phyloP scores from a whole-genome alignment of 2,113 vertebrate genomes.

The Beaufortia kweichowensis region DNA sequence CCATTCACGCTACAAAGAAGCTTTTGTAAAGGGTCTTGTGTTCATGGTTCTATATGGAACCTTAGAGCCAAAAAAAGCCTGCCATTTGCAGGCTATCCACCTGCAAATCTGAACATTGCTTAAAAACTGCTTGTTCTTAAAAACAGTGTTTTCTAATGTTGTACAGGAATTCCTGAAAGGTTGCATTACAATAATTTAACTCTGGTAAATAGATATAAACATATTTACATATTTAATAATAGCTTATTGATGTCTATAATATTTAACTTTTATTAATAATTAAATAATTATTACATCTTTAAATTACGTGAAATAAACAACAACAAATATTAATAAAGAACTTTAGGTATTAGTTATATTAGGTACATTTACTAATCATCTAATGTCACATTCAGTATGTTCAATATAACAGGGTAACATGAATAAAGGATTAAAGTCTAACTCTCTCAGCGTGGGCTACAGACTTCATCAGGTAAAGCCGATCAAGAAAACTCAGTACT shows the following conservation, averaged over 20 bases:
- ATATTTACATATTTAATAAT: too few species aligned
- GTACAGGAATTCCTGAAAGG: neutral
- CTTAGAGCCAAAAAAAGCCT: too few species aligned
- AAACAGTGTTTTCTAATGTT: neutral
- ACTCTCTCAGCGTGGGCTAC: slow-evolving; percentile 39
- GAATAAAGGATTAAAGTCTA: slow-evolving; percentile 47
- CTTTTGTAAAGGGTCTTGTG: too few species aligned
- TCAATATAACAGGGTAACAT: slow-evolving; percentile 39
- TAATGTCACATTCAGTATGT: slow-evolving; percentile 48
- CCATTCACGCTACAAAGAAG: too few species aligned
- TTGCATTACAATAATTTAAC: neutral
- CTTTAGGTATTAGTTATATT: slow-evolving; percentile 31
- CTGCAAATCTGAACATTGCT: neutral
- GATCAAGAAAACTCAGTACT: slow-evolving; percentile 65
- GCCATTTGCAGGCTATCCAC: too few species aligned
- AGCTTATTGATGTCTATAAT: too few species aligned
- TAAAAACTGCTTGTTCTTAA: neutral
- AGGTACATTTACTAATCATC: slow-evolving; percentile 47
- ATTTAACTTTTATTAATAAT: too few species aligned
- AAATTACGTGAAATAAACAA: neutral
- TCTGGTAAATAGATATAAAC: neutral
- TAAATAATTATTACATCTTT: too few species aligned
- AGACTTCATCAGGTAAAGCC: slow-evolving; percentile 64
- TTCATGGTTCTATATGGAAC: too few species aligned
- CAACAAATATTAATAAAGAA: slow-evolving; percentile 24